Conservation (phyloP, 2,797 vertebrate species). For the Enteromius afrohamiltoni region DNA sequence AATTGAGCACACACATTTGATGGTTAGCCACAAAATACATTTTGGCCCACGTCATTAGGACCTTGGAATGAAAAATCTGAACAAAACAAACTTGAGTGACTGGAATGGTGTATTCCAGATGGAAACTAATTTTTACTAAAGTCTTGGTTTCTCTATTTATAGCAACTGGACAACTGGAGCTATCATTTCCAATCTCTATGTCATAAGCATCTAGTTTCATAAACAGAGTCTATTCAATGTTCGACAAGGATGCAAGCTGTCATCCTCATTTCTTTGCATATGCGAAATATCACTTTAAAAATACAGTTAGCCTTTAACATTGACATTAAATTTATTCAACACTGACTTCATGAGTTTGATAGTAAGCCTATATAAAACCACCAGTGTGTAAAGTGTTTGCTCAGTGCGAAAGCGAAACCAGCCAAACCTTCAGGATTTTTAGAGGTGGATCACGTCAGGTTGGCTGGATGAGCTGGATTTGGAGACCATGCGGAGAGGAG, state of each 20-base stretch:
- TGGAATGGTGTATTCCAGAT: constrained; percentile 2
- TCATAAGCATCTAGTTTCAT: not conserved
- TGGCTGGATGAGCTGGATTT: constrained; percentile 22
- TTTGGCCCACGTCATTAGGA: not conserved
- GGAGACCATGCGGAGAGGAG: constrained; percentile 41
- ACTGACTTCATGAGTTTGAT: not conserved
- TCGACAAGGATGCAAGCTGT: not conserved
- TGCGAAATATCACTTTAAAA: not conserved
- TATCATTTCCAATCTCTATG: not conserved
- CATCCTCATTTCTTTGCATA: not conserved
- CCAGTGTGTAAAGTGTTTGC: constrained; percentile 20
- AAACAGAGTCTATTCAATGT: not conserved
- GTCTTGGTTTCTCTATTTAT: not conserved
- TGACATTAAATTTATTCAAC: not conserved
- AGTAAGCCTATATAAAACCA: not conserved
- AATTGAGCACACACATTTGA: constrained; percentile 10
- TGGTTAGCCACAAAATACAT: constrained; percentile 23
- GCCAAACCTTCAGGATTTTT: constrained; percentile 26
- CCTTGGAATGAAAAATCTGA: constrained; percentile 11
- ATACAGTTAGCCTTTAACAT: not conserved
- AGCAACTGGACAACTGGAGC: not conserved
- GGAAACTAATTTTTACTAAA: not conserved
- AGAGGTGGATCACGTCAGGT: constrained; percentile 26
- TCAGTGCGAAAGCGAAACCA: not conserved
- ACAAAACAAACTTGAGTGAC: constrained; percentile 14